Evolutionary conservation across 2,888 invertebrate species (phyloP), one percentile per base, ranked within the genome.

Genomic region (Megaustenia siamemsis): DNA sequence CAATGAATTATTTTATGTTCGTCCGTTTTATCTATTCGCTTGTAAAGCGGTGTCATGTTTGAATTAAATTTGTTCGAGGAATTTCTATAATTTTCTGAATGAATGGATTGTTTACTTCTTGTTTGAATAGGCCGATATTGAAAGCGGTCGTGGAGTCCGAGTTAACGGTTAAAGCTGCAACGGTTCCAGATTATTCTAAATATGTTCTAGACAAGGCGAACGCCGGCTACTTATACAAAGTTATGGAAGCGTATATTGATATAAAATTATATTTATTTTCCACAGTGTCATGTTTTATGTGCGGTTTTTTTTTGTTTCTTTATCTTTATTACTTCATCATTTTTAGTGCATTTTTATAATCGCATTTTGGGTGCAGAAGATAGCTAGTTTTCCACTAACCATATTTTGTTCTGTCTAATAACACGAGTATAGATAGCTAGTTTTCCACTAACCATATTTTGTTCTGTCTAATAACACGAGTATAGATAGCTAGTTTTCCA

Each of bases 181-280:
- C 60, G n/a, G 60, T 45, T 73, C n/a, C 32, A 12, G 12, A 12
- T 45, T 73, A 43, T 73, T 73, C 49, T 45, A 81, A 66, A 73
- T 73, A 43, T 49, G n/a, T 38, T 69, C 10, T 69, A 45, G 45
- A 45, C 24, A 12, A 43, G 28, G 28, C 10, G 6, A 28, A 10
- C 28, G 10, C 60, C n/a, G 12, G 28, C 28, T 60, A 60, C 24
- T 28, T n/a, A n/a, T n/a, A 1, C n/a, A 60, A 24, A 60, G 21
- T 60, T 60, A 60, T 10, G 60, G 28, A 28, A 28, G 4, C 60
- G n/a, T 60, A 28, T 60, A 60, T n/a, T 60, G 60, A 28, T 60
- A 60, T 60, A 28, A 60, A 60, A 24, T 60, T 6, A 28, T n/a
- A 28, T n/a, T n/a, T n/a, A n/a, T 56, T 60, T 60, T n/a, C n/a